These are phyloP conservation scores for Darevskia mixta DNA, from an alignment of 2,797 vertebrate species.

Conservation along the genomic window DNA sequence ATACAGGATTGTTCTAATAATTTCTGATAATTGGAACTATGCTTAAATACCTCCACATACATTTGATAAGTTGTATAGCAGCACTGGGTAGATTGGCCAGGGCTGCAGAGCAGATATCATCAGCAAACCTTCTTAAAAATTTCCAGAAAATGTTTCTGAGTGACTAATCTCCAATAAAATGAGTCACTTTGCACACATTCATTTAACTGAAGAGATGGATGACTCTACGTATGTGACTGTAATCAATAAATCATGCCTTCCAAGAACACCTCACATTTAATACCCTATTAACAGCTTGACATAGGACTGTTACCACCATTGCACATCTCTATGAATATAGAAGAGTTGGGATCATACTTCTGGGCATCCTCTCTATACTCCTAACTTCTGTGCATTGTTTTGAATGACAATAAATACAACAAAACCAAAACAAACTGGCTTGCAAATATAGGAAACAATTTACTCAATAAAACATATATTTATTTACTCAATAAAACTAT, in stretches of 20 bases:
- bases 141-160: neutral
- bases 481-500: too few species aligned
- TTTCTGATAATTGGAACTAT: neutral
- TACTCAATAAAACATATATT: too few species aligned
- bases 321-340: neutral
- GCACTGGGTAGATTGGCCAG: neutral
- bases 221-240: neutral
- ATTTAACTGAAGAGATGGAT: neutral
- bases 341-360: neutral
- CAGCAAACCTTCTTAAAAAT: neutral
- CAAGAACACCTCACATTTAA: neutral
- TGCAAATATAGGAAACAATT: too few species aligned
- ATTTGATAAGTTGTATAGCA: neutral
- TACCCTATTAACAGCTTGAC: neutral
- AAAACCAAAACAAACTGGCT: too few species aligned
- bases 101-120: neutral
- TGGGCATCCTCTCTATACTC: neutral
- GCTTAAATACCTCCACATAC: too few species aligned
- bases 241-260: neutral
- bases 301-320: neutral
- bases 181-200: neutral
- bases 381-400: neutral
- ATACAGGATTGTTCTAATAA: neutral
- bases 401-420: neutral
- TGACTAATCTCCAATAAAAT: neutral